These are phyloP conservation scores for Trissoscelio sp. DNA, from an alignment of 2,888 invertebrate genomes.

Conservation along the genomic window DNA sequence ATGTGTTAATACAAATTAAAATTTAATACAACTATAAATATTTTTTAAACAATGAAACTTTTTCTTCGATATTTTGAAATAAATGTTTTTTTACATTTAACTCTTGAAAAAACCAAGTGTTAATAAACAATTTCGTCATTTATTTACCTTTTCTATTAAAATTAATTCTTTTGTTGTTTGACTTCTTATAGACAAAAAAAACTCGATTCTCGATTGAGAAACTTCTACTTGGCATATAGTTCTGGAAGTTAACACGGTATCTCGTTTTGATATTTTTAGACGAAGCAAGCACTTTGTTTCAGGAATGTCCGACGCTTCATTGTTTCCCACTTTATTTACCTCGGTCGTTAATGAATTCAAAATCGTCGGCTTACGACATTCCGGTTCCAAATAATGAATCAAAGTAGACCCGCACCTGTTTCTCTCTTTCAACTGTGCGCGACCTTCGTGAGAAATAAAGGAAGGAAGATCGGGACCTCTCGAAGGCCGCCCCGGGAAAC, in stretches of 20 bases:
- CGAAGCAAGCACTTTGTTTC: slow-evolving; percentile 33
- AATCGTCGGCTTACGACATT: slow-evolving; percentile 60
- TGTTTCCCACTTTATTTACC: slow-evolving; percentile 59
- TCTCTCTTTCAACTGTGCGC: slow-evolving; percentile 29
- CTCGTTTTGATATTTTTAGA: slow-evolving; percentile 23
- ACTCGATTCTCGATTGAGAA: background rate
- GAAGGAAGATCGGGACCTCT: slow-evolving; percentile 33
- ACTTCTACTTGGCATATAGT: background rate
- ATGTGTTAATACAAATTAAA: no score
- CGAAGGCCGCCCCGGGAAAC: slow-evolving; percentile 45
- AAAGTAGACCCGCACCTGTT: slow-evolving; percentile 52
- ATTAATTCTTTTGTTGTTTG: no score
- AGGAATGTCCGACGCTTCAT: slow-evolving; percentile 37
- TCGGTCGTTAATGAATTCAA: slow-evolving; percentile 55
- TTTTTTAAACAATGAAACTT: no score
- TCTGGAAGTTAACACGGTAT: slow-evolving; percentile 1
- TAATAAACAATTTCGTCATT: no score
- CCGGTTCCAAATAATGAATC: slow-evolving; percentile 60
- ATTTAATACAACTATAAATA: no score
- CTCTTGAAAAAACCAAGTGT: no score
- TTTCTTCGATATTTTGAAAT: no score
- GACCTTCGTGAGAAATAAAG: slow-evolving; percentile 40
- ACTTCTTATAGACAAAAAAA: background rate
- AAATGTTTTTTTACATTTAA: no score
- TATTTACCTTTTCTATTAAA: no score